phyloP scores from a whole-genome alignment of 2,797 vertebrate species.

The Alcedo quadribrachys region DNA sequence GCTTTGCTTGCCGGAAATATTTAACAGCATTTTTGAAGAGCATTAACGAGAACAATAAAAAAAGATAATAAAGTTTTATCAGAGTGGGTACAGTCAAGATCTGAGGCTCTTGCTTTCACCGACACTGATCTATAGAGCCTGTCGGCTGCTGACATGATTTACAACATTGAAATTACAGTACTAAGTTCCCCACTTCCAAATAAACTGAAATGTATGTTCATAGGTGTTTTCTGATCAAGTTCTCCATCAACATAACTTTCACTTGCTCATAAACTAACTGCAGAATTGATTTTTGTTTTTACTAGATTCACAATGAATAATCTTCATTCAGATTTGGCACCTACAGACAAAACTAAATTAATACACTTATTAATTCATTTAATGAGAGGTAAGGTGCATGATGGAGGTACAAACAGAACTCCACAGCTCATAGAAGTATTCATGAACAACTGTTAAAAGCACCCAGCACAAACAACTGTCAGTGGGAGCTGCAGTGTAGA shows the following conservation, averaged over 20 bases:
- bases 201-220: neutral
- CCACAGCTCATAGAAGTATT: neutral
- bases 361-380: neutral
- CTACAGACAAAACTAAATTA: neutral
- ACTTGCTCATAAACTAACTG: neutral
- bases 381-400: neutral
- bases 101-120: conserved; percentile 3
- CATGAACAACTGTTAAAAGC: neutral
- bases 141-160: neutral
- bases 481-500: neutral
- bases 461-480: fast-evolving
- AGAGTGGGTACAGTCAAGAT: neutral
- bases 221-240: neutral
- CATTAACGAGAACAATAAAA: conserved; percentile 58
- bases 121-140: neutral
- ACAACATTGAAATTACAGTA: neutral
- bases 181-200: neutral
- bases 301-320: neutral
- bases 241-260: neutral
- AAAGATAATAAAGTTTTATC: conserved; percentile 51
- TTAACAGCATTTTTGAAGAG: conserved; percentile 56
- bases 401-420: neutral
- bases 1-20: conserved; percentile 61
- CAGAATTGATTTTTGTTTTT: neutral
- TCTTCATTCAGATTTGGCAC: neutral